Evolutionary conservation across 2,797 vertebrate species (phyloP).

Genomic region (Staurois parvus): DNA sequence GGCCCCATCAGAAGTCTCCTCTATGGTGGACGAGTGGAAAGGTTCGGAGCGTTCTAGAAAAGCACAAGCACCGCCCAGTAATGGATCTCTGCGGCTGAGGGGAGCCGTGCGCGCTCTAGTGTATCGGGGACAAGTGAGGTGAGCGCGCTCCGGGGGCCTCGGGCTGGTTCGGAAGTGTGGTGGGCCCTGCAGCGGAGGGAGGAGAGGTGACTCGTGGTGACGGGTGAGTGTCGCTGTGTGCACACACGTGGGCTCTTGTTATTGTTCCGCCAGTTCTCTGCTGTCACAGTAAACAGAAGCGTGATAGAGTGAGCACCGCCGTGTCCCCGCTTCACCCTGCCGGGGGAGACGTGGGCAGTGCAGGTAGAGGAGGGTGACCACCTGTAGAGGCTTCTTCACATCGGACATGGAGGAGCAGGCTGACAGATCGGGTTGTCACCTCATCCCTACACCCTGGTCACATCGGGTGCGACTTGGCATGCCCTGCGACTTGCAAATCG

Average conservation of each 20-base stretch:
- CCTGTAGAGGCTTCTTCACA: background rate
- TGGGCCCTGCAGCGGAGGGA: background rate
- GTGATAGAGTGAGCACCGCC: background rate
- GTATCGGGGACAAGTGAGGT: background rate
- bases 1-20: background rate
- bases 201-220: background rate
- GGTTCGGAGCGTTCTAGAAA: slow-evolving; percentile 51
- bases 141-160: background rate
- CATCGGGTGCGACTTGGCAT: too few relatives aligned
- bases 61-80: slow-evolving; percentile 11
- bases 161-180: background rate
- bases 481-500: too few relatives aligned
- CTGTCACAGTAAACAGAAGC: background rate
- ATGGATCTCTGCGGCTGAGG: slow-evolving; percentile 1
- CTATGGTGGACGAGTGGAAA: slow-evolving; percentile 25
- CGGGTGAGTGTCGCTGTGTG: slow-evolving; percentile 3
- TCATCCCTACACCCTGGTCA: too few relatives aligned
- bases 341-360: too few relatives aligned
- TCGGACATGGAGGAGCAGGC: too few relatives aligned
- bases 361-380: background rate
- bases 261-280: background rate
- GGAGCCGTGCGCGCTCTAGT: background rate
- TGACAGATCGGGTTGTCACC: too few relatives aligned
- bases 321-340: background rate
- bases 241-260: background rate